phyloP scores from a whole-genome alignment of 2,797 vertebrate genomes.

The Dipus sagitta region DNA sequence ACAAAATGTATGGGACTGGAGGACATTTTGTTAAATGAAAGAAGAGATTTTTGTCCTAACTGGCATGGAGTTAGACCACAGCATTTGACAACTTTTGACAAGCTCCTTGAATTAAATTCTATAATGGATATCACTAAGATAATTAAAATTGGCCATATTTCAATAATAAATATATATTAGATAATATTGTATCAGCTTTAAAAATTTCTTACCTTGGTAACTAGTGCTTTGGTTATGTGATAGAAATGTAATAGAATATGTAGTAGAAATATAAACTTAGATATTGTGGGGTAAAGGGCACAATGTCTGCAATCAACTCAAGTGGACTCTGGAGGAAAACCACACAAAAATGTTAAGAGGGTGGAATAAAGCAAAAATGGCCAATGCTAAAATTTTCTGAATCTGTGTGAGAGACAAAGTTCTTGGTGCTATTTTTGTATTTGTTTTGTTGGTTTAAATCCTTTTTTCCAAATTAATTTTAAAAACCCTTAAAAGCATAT shows the following conservation, averaged over 20 bases:
- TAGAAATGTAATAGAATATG: neutral
- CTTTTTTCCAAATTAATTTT: conserved; percentile 18
- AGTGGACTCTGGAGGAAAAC: neutral
- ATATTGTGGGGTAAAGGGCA: conserved; percentile 22
- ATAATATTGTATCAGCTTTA: neutral
- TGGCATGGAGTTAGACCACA: neutral
- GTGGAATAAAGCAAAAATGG: neutral
- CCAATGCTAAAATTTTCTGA: conserved; percentile 57
- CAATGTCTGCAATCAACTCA: conserved; percentile 15
- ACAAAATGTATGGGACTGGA: neutral
- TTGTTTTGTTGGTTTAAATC: conserved; percentile 50
- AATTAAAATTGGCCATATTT: neutral
- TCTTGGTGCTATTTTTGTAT: conserved; percentile 63
- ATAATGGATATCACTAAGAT: conserved; percentile 6
- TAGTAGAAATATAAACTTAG: conserved; percentile 29
- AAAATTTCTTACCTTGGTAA: conserved; percentile 12
- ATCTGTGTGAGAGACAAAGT: neutral
- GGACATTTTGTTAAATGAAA: neutral
- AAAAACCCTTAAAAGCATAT: neutral
- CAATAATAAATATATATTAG: conserved; percentile 1
- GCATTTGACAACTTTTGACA: neutral
- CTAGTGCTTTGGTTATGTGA: neutral
- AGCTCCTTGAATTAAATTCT: neutral
- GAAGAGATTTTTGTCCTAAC: neutral
- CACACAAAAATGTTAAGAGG: neutral